Evolutionary conservation across 1,140 invertebrate genomes (phyloP).

Genomic region (Patella vulgata): DNA sequence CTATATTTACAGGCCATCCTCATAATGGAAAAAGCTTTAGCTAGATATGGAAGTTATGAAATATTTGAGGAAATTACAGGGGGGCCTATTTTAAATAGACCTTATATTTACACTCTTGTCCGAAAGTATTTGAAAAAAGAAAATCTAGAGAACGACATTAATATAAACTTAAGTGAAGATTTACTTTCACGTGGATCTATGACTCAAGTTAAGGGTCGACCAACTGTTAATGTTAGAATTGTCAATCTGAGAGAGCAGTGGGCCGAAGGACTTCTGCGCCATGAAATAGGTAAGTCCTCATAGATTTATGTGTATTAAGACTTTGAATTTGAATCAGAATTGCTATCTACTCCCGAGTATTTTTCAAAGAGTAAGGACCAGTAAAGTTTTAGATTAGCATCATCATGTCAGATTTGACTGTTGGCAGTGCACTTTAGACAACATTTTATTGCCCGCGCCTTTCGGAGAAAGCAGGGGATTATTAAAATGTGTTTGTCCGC

Average conservation of each 20-base stretch:
- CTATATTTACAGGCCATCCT: constrained; percentile 46
- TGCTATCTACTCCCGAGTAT: no score
- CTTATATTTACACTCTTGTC: constrained; percentile 45
- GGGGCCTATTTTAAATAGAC: constrained; percentile 41
- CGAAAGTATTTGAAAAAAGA: constrained; percentile 50
- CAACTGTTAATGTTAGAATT: constrained; percentile 52
- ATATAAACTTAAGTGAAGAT: constrained; percentile 52
- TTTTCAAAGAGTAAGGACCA: no score
- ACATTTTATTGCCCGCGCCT: no score
- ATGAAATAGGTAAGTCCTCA: constrained; percentile 63
- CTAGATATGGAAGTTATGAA: constrained; percentile 57
- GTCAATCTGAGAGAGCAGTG: constrained; percentile 54
- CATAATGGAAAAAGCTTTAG: constrained; percentile 54
- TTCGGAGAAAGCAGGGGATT: no score
- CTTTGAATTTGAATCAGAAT: no score
- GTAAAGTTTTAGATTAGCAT: no score
- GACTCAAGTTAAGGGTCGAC: constrained; percentile 51
- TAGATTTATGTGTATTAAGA: no score
- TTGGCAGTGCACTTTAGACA: no score
- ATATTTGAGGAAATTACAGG: constrained; percentile 58
- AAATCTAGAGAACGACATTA: constrained; percentile 48
- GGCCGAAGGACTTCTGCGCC: constrained; percentile 57
- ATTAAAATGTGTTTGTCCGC: no score
- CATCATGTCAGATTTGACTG: no score
- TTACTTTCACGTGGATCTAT: constrained; percentile 57